phyloP scores from a whole-genome alignment of 2,888 invertebrate genomes.

The Drosophila vallismaia region DNA sequence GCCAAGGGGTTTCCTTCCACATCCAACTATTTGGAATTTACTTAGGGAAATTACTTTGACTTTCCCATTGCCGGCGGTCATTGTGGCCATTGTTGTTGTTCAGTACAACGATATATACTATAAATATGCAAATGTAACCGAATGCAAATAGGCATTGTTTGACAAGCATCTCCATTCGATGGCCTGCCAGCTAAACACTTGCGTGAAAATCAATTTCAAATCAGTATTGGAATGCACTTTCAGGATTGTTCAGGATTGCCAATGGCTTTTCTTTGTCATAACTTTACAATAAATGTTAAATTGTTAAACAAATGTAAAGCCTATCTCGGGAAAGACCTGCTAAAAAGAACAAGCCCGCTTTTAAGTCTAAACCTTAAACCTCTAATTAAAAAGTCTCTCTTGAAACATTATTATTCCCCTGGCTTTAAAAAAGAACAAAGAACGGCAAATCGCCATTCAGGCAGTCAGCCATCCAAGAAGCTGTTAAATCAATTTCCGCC shows the following conservation, averaged over 20 bases:
- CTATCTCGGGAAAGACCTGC: too few species aligned
- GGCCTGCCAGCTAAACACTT: constrained; percentile 38
- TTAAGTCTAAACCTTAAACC: too few species aligned
- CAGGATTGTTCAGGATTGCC: neutral
- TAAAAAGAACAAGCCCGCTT: too few species aligned
- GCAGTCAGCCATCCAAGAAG: constrained; percentile 4
- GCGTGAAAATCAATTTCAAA: constrained; percentile 47
- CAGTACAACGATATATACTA: constrained; percentile 16
- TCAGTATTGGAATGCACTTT: constrained; percentile 3
- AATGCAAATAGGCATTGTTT: constrained; percentile 48
- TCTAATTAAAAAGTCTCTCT: too few species aligned
- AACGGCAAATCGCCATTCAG: neutral
- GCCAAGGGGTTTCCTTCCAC: constrained; percentile 18
- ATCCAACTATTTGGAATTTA: constrained; percentile 49
- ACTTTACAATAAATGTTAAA: neutral
- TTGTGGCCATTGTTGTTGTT: constrained; percentile 23
- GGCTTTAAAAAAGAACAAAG: constrained; percentile 1
- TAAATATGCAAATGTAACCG: constrained; percentile 32
- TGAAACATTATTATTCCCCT: too few species aligned
- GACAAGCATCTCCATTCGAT: constrained; percentile 27
- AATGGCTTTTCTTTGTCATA: neutral
- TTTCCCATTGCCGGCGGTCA: constrained; percentile 34
- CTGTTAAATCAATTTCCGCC: constrained; percentile 21
- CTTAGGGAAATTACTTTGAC: constrained; percentile 52
- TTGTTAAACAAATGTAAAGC: too few species aligned